Evolutionary conservation across 2,888 invertebrate species (phyloP).

Genomic region (Pinctada fucata): DNA sequence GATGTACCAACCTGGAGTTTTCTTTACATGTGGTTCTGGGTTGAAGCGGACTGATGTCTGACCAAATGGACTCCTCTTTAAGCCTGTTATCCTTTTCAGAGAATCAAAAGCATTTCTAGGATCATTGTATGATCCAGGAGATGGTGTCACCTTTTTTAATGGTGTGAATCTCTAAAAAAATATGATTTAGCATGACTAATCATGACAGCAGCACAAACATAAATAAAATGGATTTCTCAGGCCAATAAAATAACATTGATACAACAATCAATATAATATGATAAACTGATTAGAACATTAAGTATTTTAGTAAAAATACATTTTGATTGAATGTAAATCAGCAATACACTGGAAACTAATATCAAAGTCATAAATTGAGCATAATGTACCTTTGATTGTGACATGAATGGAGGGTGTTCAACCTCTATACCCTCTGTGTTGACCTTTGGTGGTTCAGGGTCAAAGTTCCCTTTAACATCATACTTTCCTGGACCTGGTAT

Average conservation of each 20-base stretch:
- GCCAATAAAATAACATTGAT: background rate
- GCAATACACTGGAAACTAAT: no score
- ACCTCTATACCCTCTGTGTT: conserved; percentile 75
- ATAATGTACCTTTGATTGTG: conserved; percentile 73
- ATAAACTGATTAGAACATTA: background rate
- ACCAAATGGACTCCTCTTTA: conserved; percentile 76
- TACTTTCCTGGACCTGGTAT: conserved; percentile 76
- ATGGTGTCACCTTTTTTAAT: conserved; percentile 64
- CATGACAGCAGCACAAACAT: no score
- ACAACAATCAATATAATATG: background rate
- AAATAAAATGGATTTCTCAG: background rate
- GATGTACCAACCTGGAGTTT: conserved; percentile 67
- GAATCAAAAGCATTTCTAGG: conserved; percentile 73
- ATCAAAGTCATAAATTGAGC: background rate
- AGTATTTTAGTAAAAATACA: background rate
- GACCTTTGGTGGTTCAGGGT: conserved; percentile 63
- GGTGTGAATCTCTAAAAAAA: conserved; percentile 69
- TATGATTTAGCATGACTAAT: background rate
- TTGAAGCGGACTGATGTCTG: conserved; percentile 74
- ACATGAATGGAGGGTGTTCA: conserved; percentile 76
- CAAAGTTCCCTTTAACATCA: conserved; percentile 72
- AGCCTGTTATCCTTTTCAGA: conserved; percentile 70
- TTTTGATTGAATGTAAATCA: no score
- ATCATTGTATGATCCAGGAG: conserved; percentile 76
- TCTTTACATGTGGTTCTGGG: conserved; percentile 52